These are phyloP conservation scores for Astatoreochromis straeleni DNA, from an alignment of 2,113 vertebrate genomes.

Conservation along the genomic window DNA sequence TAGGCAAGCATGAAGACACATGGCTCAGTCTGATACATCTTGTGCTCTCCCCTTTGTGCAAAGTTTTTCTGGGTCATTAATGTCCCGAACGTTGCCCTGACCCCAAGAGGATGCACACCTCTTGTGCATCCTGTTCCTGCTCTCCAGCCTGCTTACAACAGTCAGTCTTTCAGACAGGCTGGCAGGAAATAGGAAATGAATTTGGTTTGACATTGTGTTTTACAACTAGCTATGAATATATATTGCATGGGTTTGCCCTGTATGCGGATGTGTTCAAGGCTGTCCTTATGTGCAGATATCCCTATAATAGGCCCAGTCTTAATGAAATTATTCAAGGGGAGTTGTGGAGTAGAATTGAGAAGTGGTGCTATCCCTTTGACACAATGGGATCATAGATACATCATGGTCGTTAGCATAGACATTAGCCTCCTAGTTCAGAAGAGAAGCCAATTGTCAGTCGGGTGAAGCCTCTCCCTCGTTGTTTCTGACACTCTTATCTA, in stretches of 20 bases:
- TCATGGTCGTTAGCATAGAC: slow-evolving; percentile 61
- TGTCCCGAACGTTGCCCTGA: slow-evolving; percentile 35
- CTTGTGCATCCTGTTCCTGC: background rate
- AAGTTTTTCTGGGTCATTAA: slow-evolving; percentile 31
- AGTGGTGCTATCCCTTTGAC: slow-evolving; percentile 59
- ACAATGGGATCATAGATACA: slow-evolving; percentile 71
- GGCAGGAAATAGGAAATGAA: slow-evolving; percentile 1
- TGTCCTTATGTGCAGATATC: slow-evolving; percentile 12
- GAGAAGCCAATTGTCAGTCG: slow-evolving; percentile 11
- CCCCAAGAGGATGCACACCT: slow-evolving; percentile 11
- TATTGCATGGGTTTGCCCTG: background rate
- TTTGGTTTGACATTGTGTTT: background rate
- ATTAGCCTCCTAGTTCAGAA: slow-evolving; percentile 45
- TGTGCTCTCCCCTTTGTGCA: slow-evolving; percentile 5
- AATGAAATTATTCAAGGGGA: slow-evolving; percentile 52
- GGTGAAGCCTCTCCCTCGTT: slow-evolving; percentile 25
- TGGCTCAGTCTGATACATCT: slow-evolving; percentile 8
- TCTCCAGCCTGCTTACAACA: background rate
- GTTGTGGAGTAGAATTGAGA: slow-evolving; percentile 13
- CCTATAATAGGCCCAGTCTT: slow-evolving; percentile 56
- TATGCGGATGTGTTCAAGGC: background rate
- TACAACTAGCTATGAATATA: background rate
- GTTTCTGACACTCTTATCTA: background rate
- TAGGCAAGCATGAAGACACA: background rate
- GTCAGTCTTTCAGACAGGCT: slow-evolving; percentile 9